phyloP scores from a whole-genome alignment of 2,113 vertebrate genomes.

The Martes martes region DNA sequence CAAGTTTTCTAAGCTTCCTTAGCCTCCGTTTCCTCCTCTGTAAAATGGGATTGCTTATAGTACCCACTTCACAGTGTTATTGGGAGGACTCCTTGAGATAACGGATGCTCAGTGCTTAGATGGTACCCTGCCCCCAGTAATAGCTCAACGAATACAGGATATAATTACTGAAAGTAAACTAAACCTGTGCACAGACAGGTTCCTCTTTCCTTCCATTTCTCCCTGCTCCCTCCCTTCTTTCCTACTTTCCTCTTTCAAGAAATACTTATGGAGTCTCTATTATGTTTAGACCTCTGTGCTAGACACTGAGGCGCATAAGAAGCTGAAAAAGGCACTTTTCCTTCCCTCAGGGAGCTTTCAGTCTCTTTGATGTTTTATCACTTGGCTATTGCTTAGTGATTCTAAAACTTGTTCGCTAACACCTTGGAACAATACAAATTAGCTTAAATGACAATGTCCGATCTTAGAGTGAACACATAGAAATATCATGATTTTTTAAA shows the following conservation, averaged over 20 bases:
- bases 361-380: neutral
- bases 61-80: neutral
- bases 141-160: neutral
- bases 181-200: neutral
- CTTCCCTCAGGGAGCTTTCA: neutral
- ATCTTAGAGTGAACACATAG: neutral
- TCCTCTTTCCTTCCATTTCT: neutral
- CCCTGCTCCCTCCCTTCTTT: neutral
- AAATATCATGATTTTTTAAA: neutral
- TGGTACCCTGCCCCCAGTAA: neutral
- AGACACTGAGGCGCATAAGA: neutral
- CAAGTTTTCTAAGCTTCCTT: neutral
- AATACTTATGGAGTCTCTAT: neutral
- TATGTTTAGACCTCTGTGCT: neutral
- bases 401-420: neutral
- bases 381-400: neutral
- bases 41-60: neutral
- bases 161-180: neutral
- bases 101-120: neutral
- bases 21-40: neutral
- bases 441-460: neutral
- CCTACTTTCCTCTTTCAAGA: neutral
- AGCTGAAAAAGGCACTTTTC: neutral
- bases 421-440: neutral
- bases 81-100: neutral